phyloP scores from a whole-genome alignment of 2,888 invertebrate species.

The Coelopa pilipes region DNA sequence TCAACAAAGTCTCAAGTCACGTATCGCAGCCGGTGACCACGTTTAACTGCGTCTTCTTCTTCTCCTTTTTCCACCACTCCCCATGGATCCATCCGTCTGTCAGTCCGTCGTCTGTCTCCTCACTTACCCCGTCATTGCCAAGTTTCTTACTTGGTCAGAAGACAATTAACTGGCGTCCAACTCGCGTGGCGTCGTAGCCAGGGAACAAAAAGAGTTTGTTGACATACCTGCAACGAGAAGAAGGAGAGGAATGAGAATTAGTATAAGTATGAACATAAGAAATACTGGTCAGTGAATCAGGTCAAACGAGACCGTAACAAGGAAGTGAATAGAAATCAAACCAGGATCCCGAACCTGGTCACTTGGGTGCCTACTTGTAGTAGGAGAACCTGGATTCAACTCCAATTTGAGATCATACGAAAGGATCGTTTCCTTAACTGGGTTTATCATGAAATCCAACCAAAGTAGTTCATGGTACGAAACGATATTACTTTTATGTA shows the following conservation, averaged over 20 bases:
- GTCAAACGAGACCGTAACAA: neutral
- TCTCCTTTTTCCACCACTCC: too few relatives aligned
- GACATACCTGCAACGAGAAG: slow-evolving; percentile 15
- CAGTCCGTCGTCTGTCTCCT: too few relatives aligned
- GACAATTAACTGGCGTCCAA: neutral
- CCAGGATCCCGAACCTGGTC: neutral
- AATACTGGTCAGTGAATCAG: too few relatives aligned
- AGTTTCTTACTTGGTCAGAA: slow-evolving; percentile 3
- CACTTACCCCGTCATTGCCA: too few relatives aligned
- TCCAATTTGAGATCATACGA: neutral
- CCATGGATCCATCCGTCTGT: too few relatives aligned
- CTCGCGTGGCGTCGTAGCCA: neutral
- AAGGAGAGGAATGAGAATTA: slow-evolving; percentile 18
- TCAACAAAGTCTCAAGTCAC: too few relatives aligned
- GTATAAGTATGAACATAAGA: neutral
- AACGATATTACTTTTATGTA: too few relatives aligned
- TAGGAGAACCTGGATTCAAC: neutral
- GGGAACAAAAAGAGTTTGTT: neutral
- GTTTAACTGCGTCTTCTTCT: too few relatives aligned
- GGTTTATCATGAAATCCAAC: too few relatives aligned
- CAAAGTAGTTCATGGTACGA: too few relatives aligned
- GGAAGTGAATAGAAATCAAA: neutral
- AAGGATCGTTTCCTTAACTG: neutral
- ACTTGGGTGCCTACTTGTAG: neutral
- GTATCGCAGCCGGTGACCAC: too few relatives aligned